phyloP scores from a whole-genome alignment of 35 echinoderm and acorn worm genomes.

The Anneissia japonica region DNA sequence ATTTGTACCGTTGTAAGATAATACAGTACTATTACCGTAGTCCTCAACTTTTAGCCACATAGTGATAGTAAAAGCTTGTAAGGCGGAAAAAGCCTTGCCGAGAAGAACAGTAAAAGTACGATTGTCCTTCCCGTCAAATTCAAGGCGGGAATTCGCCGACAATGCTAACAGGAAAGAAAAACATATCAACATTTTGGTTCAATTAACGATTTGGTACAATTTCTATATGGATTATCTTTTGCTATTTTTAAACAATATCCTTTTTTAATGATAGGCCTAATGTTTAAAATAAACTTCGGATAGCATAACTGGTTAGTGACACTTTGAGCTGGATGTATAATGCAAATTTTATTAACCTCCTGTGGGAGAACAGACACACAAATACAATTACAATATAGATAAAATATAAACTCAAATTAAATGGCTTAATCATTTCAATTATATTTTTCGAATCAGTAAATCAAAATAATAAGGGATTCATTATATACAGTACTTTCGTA shows the following conservation, averaged over 20 bases:
- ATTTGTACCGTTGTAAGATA: slow-evolving; percentile 40
- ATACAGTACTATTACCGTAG: slow-evolving; percentile 9
- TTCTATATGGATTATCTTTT: too few species aligned
- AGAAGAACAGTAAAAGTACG: slow-evolving; percentile 63
- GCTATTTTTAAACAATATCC: too few species aligned
- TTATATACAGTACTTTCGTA: background rate
- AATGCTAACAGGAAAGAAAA: too few species aligned
- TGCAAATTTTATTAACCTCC: background rate
- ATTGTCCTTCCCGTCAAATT: slow-evolving; percentile 18
- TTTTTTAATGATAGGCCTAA: too few species aligned
- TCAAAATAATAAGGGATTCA: background rate
- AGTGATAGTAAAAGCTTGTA: slow-evolving; percentile 65
- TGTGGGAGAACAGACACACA: background rate
- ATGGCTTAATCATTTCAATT: background rate
- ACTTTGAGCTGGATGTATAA: background rate
- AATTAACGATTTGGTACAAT: too few species aligned
- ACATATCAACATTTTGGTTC: too few species aligned
- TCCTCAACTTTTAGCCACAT: slow-evolving; percentile 65
- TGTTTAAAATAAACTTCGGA: background rate
- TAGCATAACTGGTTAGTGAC: too few species aligned
- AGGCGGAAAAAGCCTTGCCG: slow-evolving; percentile 66
- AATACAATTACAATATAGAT: background rate
- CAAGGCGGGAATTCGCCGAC: slow-evolving; percentile 53
- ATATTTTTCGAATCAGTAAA: background rate
- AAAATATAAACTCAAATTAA: background rate